Conservation (phyloP, 2,888 invertebrate genomes). For the Xiphydria camelus region DNA sequence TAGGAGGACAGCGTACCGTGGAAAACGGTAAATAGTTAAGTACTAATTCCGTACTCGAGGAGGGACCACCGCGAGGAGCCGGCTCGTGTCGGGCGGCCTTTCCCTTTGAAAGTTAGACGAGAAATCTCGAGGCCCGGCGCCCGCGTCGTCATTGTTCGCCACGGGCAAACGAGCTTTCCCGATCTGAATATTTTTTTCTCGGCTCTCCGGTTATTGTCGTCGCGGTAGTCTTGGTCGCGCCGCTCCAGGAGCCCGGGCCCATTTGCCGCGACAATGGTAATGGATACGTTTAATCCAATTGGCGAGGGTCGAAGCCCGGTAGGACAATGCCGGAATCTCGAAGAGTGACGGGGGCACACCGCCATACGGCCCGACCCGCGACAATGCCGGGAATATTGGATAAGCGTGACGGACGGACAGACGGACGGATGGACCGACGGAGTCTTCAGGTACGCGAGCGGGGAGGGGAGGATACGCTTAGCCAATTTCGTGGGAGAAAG, state of each 20-base stretch:
- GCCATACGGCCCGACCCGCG: conserved; percentile 19
- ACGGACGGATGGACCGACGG: conserved; percentile 5
- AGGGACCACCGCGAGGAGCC: no score
- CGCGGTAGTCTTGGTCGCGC: no score
- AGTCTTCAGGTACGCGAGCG: background rate
- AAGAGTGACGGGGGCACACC: conserved; percentile 21
- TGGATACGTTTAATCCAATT: conserved; percentile 58
- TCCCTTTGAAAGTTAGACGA: no score
- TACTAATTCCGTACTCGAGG: no score
- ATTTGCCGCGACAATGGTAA: conserved; percentile 47
- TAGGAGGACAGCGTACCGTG: no score
- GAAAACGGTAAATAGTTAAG: background rate
- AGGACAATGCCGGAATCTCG: conserved; percentile 27
- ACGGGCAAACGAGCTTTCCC: no score
- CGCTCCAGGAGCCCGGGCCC: conserved; percentile 5
- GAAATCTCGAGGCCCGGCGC: no score
- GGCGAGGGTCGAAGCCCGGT: conserved; percentile 23
- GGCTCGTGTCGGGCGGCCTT: no score
- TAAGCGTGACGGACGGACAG: conserved; percentile 39
- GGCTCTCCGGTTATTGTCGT: no score
- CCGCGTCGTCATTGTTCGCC: no score
- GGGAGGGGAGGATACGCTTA: conserved; percentile 40
- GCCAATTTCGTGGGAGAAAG: conserved; percentile 41
- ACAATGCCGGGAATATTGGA: conserved; percentile 47
- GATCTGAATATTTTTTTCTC: no score